A percentile compares a stretch with the other conserved stretches of the same genome.
Conservation (phyloP, 2,888 invertebrate genomes). For the Iphiclides podalirius region DNA sequence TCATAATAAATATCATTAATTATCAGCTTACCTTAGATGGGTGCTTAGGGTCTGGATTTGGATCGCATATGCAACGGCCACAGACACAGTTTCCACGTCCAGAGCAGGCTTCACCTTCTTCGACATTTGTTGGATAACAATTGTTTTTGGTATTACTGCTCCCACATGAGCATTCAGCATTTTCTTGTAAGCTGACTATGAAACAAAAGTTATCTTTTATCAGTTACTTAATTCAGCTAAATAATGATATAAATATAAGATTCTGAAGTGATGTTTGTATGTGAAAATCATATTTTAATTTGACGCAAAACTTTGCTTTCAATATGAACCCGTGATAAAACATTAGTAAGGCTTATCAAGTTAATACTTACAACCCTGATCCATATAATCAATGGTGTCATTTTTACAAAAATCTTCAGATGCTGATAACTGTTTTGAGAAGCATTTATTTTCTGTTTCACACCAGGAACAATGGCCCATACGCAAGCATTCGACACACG, state of each 20-base stretch:
- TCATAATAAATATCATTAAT: not conserved
- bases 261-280: no score
- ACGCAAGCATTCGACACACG: constrained; percentile 58
- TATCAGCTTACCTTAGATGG: constrained; percentile 55
- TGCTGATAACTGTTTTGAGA: constrained; percentile 43
- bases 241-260: no score
- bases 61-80: constrained; percentile 59
- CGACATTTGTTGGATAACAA: constrained; percentile 50
- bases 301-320: no score
- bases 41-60: constrained; percentile 42
- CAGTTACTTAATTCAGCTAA: no score
- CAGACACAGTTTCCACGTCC: constrained; percentile 62
- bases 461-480: constrained; percentile 70
- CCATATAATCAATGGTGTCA: constrained; percentile 44
- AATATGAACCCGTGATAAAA: no score
- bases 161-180: constrained; percentile 59
- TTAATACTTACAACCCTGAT: constrained; percentile 49
- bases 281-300: no score
- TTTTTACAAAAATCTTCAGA: constrained; percentile 47
- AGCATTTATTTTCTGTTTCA: constrained; percentile 52
- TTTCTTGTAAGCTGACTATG: constrained; percentile 60
- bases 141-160: constrained; percentile 41
- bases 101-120: constrained; percentile 49
- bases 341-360: no score
- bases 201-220: constrained; percentile 25